Conservation (phyloP, 1,140 invertebrate genomes). For the Panulirus ornatus region DNA sequence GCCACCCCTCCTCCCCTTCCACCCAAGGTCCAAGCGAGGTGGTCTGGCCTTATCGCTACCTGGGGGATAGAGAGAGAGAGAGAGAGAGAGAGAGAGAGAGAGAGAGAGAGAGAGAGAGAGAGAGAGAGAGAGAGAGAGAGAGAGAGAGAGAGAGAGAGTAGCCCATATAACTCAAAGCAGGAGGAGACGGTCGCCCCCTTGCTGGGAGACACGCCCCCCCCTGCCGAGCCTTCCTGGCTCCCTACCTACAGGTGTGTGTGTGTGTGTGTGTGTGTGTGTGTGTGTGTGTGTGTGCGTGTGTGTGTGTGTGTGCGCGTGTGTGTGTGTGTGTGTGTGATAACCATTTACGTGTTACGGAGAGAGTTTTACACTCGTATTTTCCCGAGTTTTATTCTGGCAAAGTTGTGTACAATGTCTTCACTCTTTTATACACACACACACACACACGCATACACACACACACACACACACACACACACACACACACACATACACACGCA, state of each 20-base stretch:
- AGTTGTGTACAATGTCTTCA: no score
- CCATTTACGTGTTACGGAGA: no score
- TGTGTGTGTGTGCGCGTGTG: not conserved
- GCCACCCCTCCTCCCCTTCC: not conserved
- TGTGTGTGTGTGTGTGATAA: no score
- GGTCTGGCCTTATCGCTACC: no score
- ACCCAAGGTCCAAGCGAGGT: no score
- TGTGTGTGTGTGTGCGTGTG: conserved; percentile 25
- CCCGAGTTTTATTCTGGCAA: no score
- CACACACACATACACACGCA: not conserved
- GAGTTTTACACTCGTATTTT: no score
- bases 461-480: conserved; percentile 7
- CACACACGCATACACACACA: not conserved
- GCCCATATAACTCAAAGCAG: not conserved
- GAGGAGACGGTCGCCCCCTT: not conserved
- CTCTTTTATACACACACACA: not conserved
- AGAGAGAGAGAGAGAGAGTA: conserved; percentile 2
- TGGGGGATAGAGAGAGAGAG: no score
- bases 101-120: conserved; percentile 7
- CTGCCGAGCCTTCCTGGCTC: not conserved
- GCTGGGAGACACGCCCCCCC: not conserved
- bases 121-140: conserved; percentile 7
- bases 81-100: conserved; percentile 7
- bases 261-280: conserved; percentile 34
- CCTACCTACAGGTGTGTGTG: not conserved